A percentile compares a stretch with the other conserved stretches of the same genome.
These are phyloP conservation scores for Malurus elegans DNA, from an alignment of 2,113 vertebrate genomes.

Conservation along the genomic window DNA sequence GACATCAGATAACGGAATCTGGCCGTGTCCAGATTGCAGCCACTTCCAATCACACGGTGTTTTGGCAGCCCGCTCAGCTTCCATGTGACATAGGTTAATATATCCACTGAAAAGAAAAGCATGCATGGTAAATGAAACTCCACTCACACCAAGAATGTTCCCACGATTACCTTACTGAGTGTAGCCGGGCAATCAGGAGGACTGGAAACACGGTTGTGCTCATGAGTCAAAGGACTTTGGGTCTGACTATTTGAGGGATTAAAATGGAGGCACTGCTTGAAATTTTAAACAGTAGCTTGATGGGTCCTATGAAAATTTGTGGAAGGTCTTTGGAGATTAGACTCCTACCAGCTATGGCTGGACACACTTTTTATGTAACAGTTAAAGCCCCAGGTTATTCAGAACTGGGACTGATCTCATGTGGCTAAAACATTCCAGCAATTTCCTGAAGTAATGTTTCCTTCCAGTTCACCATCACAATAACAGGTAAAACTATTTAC, in stretches of 20 bases:
- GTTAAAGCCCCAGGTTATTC: not conserved
- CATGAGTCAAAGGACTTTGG: not conserved
- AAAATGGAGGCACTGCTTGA: not conserved
- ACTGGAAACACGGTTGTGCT: not conserved
- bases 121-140: not conserved
- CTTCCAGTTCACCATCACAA: not conserved
- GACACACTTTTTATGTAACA: not conserved
- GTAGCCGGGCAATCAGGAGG: not conserved
- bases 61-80: constrained; percentile 97
- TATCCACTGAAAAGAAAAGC: constrained; percentile 81
- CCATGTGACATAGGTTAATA: constrained; percentile 96
- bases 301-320: not conserved
- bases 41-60: constrained; percentile 93
- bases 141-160: not conserved
- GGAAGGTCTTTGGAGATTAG: not conserved
- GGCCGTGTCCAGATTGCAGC: constrained; percentile 95
- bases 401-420: not conserved
- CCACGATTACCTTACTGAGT: not conserved
- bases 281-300: not conserved
- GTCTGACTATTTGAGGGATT: not conserved
- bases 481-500: not conserved
- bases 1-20: constrained; percentile 92
- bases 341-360: not conserved
- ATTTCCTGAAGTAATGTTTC: not conserved
- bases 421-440: not conserved